Evolutionary conservation across 2,888 invertebrate genomes (phyloP), one percentile per base, ranked within the genome.

Genomic region (Andrena fulva): DNA sequence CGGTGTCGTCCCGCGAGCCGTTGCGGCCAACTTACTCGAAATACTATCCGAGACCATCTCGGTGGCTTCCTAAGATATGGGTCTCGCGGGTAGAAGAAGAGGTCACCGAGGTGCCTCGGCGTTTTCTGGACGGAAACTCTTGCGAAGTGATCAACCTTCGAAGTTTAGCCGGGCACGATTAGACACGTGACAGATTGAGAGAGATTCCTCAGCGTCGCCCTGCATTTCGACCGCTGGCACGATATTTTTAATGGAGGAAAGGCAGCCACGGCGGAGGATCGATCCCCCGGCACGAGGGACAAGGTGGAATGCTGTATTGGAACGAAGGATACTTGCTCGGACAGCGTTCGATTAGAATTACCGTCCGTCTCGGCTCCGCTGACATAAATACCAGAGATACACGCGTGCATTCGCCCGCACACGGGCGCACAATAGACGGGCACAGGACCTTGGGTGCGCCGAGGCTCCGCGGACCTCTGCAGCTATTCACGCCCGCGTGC

Each of bases 341-440:
- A 84, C 79, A 75, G 84, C 77, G 85, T 87, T 84, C 84, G 77
- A 84, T 77, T 86, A 87, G 85, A 90, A 87, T 89, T 89, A 87
- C 85, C 87, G 84, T 87, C 89, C 85, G 82, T 89, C 80, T 78
- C 60, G 64, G 69, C 66, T 62, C 68, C 72, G 33, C 71, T 70
- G 84, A 84, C 84, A 84, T 79, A 78, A 83, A 84, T 84, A 84
- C 78, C 84, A 73, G 84, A 54, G 77, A 77, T 84, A 80, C 56
- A 84, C 78, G 76, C 71, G 75, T 75, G 73, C 73, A 84, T 59
- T 52, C 31, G 60, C 56, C 16, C 54, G 67, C 52, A 68, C 52
- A 52, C 70, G 52, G 24, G 80, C 63, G 31, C 50, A 72, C 63
- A 68, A 82, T 77, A 29, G 75, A 20, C 64, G 67, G 67, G 27